These are phyloP conservation scores for Parus major DNA, from an alignment of 2,113 vertebrate genomes.

Conservation along the genomic window DNA sequence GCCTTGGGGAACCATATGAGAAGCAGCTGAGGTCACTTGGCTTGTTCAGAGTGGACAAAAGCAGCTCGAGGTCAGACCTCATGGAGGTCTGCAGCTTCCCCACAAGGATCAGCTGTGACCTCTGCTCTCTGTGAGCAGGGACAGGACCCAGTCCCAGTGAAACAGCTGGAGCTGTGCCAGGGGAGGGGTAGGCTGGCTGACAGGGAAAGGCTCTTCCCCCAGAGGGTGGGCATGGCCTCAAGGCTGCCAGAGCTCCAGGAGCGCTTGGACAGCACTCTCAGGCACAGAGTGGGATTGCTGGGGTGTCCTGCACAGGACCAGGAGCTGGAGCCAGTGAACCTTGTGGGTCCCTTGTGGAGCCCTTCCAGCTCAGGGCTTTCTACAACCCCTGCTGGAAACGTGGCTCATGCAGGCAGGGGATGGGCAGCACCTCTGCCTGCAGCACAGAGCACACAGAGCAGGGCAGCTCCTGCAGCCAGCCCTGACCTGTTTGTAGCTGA, in stretches of 20 bases:
- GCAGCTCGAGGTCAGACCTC: neutral
- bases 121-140: neutral
- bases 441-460: neutral
- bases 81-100: neutral
- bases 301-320: neutral
- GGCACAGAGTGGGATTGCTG: neutral
- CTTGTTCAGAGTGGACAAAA: neutral
- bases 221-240: accelerated
- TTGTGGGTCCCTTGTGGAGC: neutral
- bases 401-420: neutral
- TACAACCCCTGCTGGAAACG: accelerated
- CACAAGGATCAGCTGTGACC: neutral
- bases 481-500: neutral
- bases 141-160: accelerated
- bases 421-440: accelerated
- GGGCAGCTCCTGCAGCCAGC: neutral
- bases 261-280: accelerated
- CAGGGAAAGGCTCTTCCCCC: accelerated
- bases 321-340: neutral
- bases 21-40: neutral
- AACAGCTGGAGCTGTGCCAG: neutral
- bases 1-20: neutral
- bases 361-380: neutral
- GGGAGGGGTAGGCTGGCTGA: accelerated
- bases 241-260: neutral